phyloP scores from a whole-genome alignment of 2,113 vertebrate species.

The Rhynchomys soricoides region DNA sequence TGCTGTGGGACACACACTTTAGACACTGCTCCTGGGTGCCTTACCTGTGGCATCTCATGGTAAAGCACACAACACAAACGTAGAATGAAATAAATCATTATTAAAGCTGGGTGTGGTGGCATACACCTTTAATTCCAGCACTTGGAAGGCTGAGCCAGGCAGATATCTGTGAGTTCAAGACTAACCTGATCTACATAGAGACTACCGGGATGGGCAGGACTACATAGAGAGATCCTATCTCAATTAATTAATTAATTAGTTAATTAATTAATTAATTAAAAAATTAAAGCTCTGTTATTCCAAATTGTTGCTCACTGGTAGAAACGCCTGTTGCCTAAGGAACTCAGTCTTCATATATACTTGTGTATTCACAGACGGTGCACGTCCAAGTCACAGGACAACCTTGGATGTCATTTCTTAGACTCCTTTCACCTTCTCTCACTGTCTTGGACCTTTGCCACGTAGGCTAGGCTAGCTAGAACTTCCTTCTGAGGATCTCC shows the following conservation, averaged over 20 bases:
- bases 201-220: neutral
- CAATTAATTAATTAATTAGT: neutral
- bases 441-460: neutral
- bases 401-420: neutral
- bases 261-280: neutral
- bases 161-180: neutral
- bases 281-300: neutral
- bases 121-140: neutral
- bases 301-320: neutral
- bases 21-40: too few species aligned
- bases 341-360: neutral
- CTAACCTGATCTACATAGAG: neutral
- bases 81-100: too few species aligned
- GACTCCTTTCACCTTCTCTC: neutral
- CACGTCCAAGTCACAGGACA: neutral
- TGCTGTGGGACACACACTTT: neutral
- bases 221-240: neutral
- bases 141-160: neutral
- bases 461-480: too few species aligned
- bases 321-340: neutral
- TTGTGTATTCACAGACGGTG: neutral
- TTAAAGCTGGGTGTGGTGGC: neutral
- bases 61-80: neutral
- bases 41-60: fast-evolving
- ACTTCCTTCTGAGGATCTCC: neutral